A percentile compares a stretch with the other conserved stretches of the same genome.
Evolutionary conservation across 2,797 vertebrate species (phyloP).

Genomic region (Leptatherina wallacei): DNA sequence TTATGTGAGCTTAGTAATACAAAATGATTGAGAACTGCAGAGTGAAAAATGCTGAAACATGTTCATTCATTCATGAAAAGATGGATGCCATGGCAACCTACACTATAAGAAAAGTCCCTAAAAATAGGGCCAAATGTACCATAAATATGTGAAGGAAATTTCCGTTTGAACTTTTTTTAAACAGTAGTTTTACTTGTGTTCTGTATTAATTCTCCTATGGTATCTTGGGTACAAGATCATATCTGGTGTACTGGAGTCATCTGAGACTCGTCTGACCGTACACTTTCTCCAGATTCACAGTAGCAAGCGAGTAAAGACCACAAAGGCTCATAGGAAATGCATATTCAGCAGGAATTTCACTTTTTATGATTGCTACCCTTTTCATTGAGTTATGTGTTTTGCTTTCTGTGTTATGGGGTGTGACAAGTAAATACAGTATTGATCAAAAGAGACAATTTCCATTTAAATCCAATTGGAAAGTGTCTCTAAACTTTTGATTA

Average conservation of each 20-base stretch:
- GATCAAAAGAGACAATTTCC: too few species aligned
- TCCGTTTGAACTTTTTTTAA: too few species aligned
- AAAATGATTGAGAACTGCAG: background rate
- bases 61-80: background rate
- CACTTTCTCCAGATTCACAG: too few species aligned
- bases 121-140: too few species aligned
- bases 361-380: background rate
- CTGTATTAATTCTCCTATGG: too few species aligned
- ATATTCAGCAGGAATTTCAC: background rate
- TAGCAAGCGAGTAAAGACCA: too few species aligned
- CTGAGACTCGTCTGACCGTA: too few species aligned
- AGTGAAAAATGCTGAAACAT: background rate
- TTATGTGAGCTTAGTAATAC: background rate
- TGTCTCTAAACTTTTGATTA: too few species aligned
- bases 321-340: too few species aligned
- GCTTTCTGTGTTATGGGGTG: background rate
- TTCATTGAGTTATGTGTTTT: background rate
- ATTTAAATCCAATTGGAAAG: too few species aligned
- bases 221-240: too few species aligned
- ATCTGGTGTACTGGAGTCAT: background rate
- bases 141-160: background rate
- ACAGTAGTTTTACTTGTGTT: background rate
- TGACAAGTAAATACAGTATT: too few species aligned
- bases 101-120: background rate
- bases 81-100: background rate